phyloP scores from a whole-genome alignment of 2,888 invertebrate genomes.

The Epicampocera succincta region DNA sequence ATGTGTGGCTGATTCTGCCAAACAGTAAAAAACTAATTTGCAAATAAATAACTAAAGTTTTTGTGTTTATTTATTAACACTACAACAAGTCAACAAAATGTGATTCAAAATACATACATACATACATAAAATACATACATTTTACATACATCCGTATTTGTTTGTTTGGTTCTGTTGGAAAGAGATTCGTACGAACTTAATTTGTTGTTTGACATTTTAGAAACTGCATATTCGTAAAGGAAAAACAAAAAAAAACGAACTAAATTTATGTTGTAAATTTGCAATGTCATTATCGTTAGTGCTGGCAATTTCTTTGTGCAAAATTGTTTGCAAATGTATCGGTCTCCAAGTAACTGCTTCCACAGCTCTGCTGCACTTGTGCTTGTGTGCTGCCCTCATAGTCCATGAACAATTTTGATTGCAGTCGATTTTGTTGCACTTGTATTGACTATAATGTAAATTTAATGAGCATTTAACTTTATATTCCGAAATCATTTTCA shows the following conservation, averaged over 20 bases:
- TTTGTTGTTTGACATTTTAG: slow-evolving; percentile 35
- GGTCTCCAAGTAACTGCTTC: slow-evolving; percentile 16
- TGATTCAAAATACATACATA: slow-evolving; percentile 26
- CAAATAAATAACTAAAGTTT: slow-evolving; percentile 69
- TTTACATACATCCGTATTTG: too few species aligned
- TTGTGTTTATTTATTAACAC: slow-evolving; percentile 49
- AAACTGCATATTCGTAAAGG: slow-evolving; percentile 7
- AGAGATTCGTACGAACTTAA: slow-evolving; percentile 11
- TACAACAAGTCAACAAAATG: slow-evolving; percentile 43
- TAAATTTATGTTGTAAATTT: slow-evolving; percentile 42
- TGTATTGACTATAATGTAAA: slow-evolving; percentile 65
- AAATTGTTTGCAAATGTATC: slow-evolving; percentile 1
- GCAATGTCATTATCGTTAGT: slow-evolving; percentile 68
- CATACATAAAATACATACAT: too few species aligned
- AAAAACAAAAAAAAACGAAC: not conserved
- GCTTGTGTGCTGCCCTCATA: slow-evolving; percentile 4
- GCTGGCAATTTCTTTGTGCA: slow-evolving; percentile 29
- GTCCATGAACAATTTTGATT: slow-evolving; percentile 6
- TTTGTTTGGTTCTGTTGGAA: slow-evolving; percentile 33
- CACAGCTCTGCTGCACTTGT: slow-evolving; percentile 17
- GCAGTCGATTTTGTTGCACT: slow-evolving; percentile 11
- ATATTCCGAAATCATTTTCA: slow-evolving; percentile 49
- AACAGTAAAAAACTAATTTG: slow-evolving; percentile 65
- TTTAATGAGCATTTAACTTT: slow-evolving; percentile 65
- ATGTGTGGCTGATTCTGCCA: slow-evolving; percentile 37